Evolutionary conservation across 2,888 invertebrate genomes (phyloP), one percentile per base, ranked within the genome.

Genomic region (Pseudococcus jackbeardsleyi): DNA sequence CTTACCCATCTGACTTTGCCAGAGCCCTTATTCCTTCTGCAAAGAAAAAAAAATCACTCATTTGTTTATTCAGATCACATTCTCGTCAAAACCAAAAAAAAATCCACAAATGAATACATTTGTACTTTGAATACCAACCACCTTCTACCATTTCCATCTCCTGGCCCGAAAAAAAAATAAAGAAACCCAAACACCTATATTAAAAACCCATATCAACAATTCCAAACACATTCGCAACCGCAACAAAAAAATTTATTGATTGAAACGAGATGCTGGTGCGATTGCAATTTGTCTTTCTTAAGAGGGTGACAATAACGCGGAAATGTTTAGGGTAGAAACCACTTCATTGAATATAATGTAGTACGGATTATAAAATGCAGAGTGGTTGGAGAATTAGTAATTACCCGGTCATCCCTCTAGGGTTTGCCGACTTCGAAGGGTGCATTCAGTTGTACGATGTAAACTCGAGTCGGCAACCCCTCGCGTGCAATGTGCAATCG

Each of bases 331-430:
- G 54, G 54, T 48, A 82, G 79, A 88, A 88, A 88, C 88, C 88
- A 88, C 88, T 88, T 88, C 88, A 88, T 88, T 88, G 88, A 88
- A 88, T 88, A 88, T 88, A 88, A 88, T 88, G 82, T 79, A 88
- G 82, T 79, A 48, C 88, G 88, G 88, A 88, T 88, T 88, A 88
- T 33, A 48, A 85, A 64, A 85, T 85, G 33, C 79, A 79, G 88
- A 88, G 77, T 72, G 46, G 77, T 82, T 50, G 88, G 48, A 86
- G 86, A 88, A 88, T 88, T 88, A 88, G 79, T 88, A 88, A 88
- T 88, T 88, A 88, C 88, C 88, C 88, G 82, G 88, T 88, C 88
- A 88, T 88, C 88, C 82, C 88, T 79, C 11, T 82, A 82, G 88
- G 79, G 77, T 82, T 72, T 82, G 59, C 50, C 79, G 59, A 88